Evolutionary conservation across 2,113 vertebrate genomes (phyloP).

Genomic region (Eleginops maclovinus): DNA sequence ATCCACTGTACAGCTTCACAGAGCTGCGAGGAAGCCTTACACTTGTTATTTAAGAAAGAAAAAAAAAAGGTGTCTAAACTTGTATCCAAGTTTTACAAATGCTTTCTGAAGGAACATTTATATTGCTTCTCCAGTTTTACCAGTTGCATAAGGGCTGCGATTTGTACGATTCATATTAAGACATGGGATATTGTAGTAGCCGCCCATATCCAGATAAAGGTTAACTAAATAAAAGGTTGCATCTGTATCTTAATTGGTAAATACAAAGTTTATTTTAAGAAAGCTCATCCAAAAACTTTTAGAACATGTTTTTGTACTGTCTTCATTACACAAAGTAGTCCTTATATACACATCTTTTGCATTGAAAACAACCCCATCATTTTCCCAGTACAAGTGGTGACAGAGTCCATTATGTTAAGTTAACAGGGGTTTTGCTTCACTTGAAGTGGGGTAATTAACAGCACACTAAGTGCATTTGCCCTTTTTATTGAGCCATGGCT

Average conservation of each 20-base stretch:
- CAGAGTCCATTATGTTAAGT: constrained; percentile 71
- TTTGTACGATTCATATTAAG: background rate
- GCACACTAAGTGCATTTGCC: constrained; percentile 65
- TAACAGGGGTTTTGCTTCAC: constrained; percentile 66
- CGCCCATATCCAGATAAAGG: background rate
- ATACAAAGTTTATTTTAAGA: constrained; percentile 2
- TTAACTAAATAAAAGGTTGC: background rate
- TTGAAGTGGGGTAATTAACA: constrained; percentile 73
- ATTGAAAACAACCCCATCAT: constrained; percentile 30
- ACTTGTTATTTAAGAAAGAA: background rate
- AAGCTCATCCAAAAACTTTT: background rate
- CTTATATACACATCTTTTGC: constrained; percentile 11
- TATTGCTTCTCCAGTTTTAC: background rate
- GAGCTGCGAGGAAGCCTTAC: background rate
- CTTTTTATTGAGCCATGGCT: constrained; percentile 70
- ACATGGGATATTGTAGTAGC: background rate
- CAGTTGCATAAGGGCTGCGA: background rate
- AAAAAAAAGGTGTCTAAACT: background rate
- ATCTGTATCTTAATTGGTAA: background rate
- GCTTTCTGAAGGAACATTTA: background rate
- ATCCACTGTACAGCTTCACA: background rate
- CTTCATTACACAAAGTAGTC: constrained; percentile 31
- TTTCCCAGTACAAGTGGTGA: constrained; percentile 49
- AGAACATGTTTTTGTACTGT: background rate
- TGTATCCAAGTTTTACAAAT: background rate